These are phyloP conservation scores for Hippoglossus hippoglossus DNA, from an alignment of 2,797 vertebrate genomes.

Conservation along the genomic window DNA sequence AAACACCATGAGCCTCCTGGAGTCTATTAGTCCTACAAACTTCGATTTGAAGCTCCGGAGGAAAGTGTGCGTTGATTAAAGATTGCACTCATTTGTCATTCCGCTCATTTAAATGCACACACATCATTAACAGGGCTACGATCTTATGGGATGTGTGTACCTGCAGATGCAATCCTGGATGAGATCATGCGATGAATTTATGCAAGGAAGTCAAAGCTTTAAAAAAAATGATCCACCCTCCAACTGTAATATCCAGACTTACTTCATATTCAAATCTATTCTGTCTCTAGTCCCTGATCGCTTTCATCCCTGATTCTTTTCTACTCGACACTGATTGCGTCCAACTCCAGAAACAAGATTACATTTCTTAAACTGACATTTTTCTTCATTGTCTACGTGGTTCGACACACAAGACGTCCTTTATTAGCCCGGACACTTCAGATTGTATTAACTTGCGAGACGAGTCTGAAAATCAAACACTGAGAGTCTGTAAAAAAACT, in stretches of 20 bases:
- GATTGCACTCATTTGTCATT: not conserved
- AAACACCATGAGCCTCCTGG: not conserved
- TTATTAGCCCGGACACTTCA: not conserved
- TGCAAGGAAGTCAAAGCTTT: constrained; percentile 6
- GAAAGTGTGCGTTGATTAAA: not conserved
- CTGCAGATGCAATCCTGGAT: constrained; percentile 11
- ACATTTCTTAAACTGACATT: constrained; percentile 2
- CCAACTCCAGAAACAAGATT: constrained; percentile 31
- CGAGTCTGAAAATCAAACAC: not conserved
- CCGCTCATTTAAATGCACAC: not conserved
- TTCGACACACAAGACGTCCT: not conserved
- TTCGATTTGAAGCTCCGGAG: not conserved
- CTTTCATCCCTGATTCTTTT: constrained; percentile 34
- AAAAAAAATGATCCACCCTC: constrained; percentile 26
- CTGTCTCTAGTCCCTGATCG: constrained; percentile 36
- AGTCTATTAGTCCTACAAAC: not conserved
- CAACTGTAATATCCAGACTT: constrained; percentile 39
- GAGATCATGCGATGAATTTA: constrained; percentile 27
- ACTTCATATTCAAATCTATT: constrained; percentile 49
- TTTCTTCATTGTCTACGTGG: constrained; percentile 2
- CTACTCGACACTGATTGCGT: constrained; percentile 14
- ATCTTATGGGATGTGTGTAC: constrained; percentile 1
- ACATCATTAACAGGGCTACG: not conserved
- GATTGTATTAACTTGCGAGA: not conserved
- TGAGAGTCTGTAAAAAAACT: not conserved